These are phyloP conservation scores for Heliangelus exortis DNA, from an alignment of 2,797 vertebrate genomes.

Conservation along the genomic window DNA sequence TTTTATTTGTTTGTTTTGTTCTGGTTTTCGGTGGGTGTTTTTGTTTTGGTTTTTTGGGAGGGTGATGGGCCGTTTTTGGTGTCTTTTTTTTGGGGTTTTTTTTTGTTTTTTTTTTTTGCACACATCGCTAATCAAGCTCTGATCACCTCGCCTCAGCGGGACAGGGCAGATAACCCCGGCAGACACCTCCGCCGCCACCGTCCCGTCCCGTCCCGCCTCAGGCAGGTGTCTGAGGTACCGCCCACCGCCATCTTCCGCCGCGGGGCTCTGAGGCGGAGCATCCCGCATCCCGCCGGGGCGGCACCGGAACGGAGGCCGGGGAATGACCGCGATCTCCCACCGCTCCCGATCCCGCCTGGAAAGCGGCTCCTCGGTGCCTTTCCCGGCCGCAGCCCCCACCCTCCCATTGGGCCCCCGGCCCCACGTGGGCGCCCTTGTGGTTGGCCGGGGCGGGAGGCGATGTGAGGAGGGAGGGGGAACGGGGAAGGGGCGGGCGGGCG, in stretches of 20 bases:
- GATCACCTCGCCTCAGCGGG: not conserved
- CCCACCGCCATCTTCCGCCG: not conserved
- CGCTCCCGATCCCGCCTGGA: not conserved
- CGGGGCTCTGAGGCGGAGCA: not conserved
- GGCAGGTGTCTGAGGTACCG: not conserved
- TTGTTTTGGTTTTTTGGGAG: too few relatives aligned
- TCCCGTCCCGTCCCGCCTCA: too few relatives aligned
- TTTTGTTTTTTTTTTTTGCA: too few relatives aligned
- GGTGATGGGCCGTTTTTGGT: too few relatives aligned
- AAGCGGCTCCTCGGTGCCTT: not conserved
- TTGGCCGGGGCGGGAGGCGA: constrained; percentile 50
- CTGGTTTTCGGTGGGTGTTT: too few relatives aligned
- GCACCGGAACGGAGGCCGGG: not conserved
- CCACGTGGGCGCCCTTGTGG: constrained; percentile 64
- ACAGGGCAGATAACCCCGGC: not conserved
- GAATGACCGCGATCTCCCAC: not conserved
- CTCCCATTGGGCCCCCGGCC: constrained; percentile 57
- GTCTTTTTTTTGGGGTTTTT: too few relatives aligned
- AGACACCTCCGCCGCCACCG: too few relatives aligned
- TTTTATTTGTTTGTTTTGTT: too few relatives aligned
- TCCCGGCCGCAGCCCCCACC: not conserved
- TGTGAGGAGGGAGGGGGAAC: not conserved
- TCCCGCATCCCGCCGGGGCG: not conserved
- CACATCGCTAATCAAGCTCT: too few relatives aligned
- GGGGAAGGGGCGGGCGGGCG: constrained; percentile 51